Base-by-base conservation (phyloP, 1,140 invertebrate species). In the Oryctes rhinoceros region DNA sequence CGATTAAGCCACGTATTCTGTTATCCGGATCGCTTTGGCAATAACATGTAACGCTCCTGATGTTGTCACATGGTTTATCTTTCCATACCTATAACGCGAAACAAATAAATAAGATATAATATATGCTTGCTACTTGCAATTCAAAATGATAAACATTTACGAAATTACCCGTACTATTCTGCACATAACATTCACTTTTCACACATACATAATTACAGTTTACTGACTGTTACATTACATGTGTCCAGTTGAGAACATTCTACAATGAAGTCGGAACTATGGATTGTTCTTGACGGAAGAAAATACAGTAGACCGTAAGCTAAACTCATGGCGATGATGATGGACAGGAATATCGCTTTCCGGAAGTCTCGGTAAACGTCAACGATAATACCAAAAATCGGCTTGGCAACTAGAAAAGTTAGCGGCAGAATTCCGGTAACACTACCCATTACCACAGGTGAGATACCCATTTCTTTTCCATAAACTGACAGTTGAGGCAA, bases 401-500 rank as follows among this genome's bases (percentile, higher is more conserved):
- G 94, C 86, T 95, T 95, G 0, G 93, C 92, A 0, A 94, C 83
- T 0, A 94, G 90, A 89, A 93, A 94, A 13, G 94, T 84, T 15
- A 95, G 88, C 0, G 94, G 94, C 78, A 95, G 83, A 0, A 94
- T 86, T 0, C 92, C 92, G 0, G 91, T 94, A 74, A 95, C 91
- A 18, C 89, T 90, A 4, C 94, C 94, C 92, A 95, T 94, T 0
- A 92, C 89, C 2, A 91, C 87, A 0, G 93, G 89, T 0, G 93
- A 93, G n/a, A 95, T 89, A 0, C 94, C 94, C 49, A 95, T 86
- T 86, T 95, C 92, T 84, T 93, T 92, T 2, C 93, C 94, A 85
- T 92, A 93, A 15, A 95, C 93, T 59, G 92, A 89, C 76, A 95
- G 86, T 84, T 94, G 94, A 0, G 94, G 94, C 37, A 95, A 86